These are phyloP conservation scores for Perodicticus potto DNA, from an alignment of 2,797 vertebrate species.

Conservation along the genomic window DNA sequence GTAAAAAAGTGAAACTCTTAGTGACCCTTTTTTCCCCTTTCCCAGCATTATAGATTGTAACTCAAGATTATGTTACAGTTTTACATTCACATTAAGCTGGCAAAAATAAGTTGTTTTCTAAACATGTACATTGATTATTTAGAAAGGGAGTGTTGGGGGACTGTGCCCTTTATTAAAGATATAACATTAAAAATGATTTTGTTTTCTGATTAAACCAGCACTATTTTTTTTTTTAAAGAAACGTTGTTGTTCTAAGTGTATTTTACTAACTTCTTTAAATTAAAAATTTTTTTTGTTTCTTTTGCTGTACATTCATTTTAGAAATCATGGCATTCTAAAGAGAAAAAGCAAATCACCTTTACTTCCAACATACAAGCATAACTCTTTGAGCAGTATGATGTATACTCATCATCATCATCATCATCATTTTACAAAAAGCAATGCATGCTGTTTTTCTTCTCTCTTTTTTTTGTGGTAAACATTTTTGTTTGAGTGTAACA, in stretches of 20 bases:
- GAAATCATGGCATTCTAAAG: constrained; percentile 24
- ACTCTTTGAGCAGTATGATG: background rate
- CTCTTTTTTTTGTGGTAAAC: background rate
- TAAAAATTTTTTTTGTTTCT: background rate
- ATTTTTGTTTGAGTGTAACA: constrained; percentile 4
- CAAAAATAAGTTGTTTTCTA: constrained; percentile 35
- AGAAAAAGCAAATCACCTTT: background rate
- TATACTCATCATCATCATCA: too few species aligned
- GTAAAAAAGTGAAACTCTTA: constrained; percentile 46
- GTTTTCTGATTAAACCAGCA: background rate
- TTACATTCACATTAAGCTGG: constrained; percentile 38
- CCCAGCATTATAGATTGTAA: background rate
- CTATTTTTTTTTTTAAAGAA: constrained; percentile 25
- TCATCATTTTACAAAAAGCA: background rate
- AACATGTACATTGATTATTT: background rate
- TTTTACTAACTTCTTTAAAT: background rate
- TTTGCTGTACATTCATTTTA: constrained; percentile 13
- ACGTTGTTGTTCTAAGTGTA: background rate
- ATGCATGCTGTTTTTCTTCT: background rate
- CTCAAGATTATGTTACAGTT: constrained; percentile 39
- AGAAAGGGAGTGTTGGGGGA: background rate
- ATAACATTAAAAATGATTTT: background rate
- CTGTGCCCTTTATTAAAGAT: background rate
- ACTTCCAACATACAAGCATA: background rate
- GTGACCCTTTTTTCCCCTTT: background rate